phyloP scores from a whole-genome alignment of 1,140 invertebrate species.

The Papilio machaon region DNA sequence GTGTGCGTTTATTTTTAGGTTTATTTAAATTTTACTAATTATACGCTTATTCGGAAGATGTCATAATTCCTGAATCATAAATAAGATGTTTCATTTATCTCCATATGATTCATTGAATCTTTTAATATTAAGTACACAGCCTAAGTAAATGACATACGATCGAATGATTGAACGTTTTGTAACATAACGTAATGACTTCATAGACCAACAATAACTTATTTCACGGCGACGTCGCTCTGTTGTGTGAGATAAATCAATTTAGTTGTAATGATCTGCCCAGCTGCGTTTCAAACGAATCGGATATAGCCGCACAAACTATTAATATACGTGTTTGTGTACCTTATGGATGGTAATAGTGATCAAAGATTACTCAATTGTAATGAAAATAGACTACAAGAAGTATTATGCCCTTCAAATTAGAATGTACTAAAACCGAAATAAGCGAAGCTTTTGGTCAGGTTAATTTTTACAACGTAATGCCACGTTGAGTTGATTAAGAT shows the following conservation, averaged over 20 bases:
- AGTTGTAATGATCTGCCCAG: slow-evolving; percentile 38
- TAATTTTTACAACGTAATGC: too few relatives aligned
- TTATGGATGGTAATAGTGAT: slow-evolving; percentile 25
- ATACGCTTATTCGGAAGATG: not conserved
- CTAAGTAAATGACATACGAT: slow-evolving; percentile 37
- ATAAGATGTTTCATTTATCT: not conserved
- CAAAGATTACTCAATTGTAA: slow-evolving; percentile 14
- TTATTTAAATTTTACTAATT: not conserved
- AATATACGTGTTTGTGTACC: slow-evolving; percentile 22
- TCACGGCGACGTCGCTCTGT: slow-evolving; percentile 37
- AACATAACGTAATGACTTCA: slow-evolving; percentile 43
- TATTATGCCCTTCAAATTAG: not conserved
- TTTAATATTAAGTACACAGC: slow-evolving; percentile 29
- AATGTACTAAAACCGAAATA: not conserved
- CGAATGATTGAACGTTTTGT: slow-evolving; percentile 42
- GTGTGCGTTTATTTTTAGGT: not conserved
- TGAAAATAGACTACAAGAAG: slow-evolving; percentile 4
- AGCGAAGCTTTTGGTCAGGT: too few relatives aligned
- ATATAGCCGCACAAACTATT: slow-evolving; percentile 22
- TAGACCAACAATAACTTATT: slow-evolving; percentile 40
- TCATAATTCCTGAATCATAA: not conserved
- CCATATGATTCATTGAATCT: not conserved
- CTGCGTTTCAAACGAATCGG: slow-evolving; percentile 24
- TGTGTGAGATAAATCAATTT: slow-evolving; percentile 44
- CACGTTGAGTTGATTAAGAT: too few relatives aligned